These are phyloP conservation scores for Anarsia innoxiella DNA, from an alignment of 2,888 invertebrate species.

Conservation along the genomic window DNA sequence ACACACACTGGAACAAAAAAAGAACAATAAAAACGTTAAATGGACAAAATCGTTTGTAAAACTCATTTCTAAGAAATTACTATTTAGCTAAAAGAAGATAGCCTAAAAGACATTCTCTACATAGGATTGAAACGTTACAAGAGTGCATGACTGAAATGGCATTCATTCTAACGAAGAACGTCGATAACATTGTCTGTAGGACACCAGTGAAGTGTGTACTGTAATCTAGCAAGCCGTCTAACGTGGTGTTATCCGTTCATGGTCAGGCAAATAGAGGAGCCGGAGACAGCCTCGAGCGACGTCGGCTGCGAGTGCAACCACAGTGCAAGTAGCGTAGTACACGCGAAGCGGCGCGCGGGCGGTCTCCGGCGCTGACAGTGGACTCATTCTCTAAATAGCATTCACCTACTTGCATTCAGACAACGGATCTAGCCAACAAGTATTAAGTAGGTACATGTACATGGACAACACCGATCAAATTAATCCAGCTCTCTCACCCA, in stretches of 20 bases:
- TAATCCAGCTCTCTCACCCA: slow-evolving; percentile 77
- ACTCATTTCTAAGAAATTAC: slow-evolving; percentile 32
- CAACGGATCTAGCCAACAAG: slow-evolving; percentile 65
- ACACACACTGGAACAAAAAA: slow-evolving; percentile 88
- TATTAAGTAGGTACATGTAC: slow-evolving; percentile 51
- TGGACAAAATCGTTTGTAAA: slow-evolving; percentile 7
- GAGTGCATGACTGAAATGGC: slow-evolving; percentile 58
- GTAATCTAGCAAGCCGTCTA: slow-evolving; percentile 56
- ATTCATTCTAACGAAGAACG: slow-evolving; percentile 55
- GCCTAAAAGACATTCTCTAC: slow-evolving; percentile 62
- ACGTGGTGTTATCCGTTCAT: slow-evolving; percentile 42
- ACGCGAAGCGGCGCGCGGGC: slow-evolving; percentile 29
- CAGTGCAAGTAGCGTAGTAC: slow-evolving; percentile 5
- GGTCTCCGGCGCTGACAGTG: slow-evolving; percentile 59
- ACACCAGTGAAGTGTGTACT: slow-evolving; percentile 27
- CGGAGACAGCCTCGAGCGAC: slow-evolving; percentile 45
- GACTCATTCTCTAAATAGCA: slow-evolving; percentile 66
- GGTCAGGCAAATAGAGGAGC: slow-evolving; percentile 41
- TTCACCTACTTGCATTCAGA: slow-evolving; percentile 71
- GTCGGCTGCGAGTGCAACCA: not conserved
- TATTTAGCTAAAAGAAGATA: slow-evolving; percentile 54
- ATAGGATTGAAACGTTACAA: slow-evolving; percentile 50
- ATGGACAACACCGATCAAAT: slow-evolving; percentile 66
- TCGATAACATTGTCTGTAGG: slow-evolving; percentile 34
- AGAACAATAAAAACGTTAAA: slow-evolving; percentile 22